Conservation (phyloP, 2,797 vertebrate genomes). For the Onychomys arenicola region DNA sequence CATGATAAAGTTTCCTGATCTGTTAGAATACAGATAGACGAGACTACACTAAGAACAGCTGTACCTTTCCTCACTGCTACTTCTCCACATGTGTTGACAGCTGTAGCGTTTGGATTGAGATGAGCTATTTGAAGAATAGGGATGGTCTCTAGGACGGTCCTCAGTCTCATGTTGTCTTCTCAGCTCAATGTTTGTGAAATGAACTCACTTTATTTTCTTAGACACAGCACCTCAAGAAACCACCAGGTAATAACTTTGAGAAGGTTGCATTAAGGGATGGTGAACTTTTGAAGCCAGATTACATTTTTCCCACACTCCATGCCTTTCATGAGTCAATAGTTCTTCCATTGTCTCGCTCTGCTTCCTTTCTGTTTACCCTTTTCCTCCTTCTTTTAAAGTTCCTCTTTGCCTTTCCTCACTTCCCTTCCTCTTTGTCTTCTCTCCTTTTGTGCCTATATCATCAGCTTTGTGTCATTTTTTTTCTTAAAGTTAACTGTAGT, state of each 20-base stretch:
- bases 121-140: neutral
- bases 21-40: neutral
- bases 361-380: neutral
- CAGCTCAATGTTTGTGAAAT: neutral
- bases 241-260: neutral
- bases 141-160: neutral
- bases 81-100: neutral
- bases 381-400: neutral
- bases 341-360: neutral
- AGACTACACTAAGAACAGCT: neutral
- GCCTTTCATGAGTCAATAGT: neutral
- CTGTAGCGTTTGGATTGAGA: neutral
- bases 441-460: neutral
- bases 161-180: neutral
- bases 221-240: neutral
- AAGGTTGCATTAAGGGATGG: neutral
- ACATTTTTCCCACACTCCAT: neutral
- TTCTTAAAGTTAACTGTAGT: neutral
- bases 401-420: neutral
- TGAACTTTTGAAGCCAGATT: neutral
- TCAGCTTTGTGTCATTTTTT: neutral
- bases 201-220: conserved; percentile 1
- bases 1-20: neutral
- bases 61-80: neutral
- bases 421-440: neutral